Base-by-base conservation (phyloP, 2,797 vertebrate genomes). In the Uromys caudimaculatus region DNA sequence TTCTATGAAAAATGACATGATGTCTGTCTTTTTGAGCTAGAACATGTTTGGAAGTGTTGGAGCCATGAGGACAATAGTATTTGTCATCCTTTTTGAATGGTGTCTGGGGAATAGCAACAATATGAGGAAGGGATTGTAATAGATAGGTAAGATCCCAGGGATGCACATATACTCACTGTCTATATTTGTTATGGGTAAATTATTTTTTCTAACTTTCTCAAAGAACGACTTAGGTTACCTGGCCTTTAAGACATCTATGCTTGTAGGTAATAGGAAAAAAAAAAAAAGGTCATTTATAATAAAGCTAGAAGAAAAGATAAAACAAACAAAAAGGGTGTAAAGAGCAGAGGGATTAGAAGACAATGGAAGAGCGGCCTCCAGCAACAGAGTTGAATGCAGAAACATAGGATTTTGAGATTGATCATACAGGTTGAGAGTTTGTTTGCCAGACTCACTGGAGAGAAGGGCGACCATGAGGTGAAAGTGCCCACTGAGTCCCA, bases 1-100 rank as follows among this genome's bases (percentile, higher is more conserved):
- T 93, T 95, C 95, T 97, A 79, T 76, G 83, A 97, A 98, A 98
- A 98, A 89, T 90, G 93, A 93, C 84, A 87, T 82, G 91, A 58
- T 76, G 93, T 96, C 97, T 98, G 94, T 97, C 97, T 97, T 96
- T 97, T 94, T 95, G 94, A 98, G 93, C 96, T 97, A 94, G 87
- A 98, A 98, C 97, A 91, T 88, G 1, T 60, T 95, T 90, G 90
- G 91, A 64, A 1, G 95, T 95, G 94, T 96, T 95, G 89, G 96
- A 96, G 86, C 93, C 92, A 79, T 32, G 60, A 93, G 90, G 97
- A 95, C 94, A 93, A 21, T 88, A 87, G 78, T 38, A 52, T 86
- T 94, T 90, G 44, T 85, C 96, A 95, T 90, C 67, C 73, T 89
- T 93, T 97, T 84, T 97, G 98, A 98, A 91, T 89, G 35, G 87